Conservation (phyloP, 2,888 invertebrate genomes). For the Andrena marginata region DNA sequence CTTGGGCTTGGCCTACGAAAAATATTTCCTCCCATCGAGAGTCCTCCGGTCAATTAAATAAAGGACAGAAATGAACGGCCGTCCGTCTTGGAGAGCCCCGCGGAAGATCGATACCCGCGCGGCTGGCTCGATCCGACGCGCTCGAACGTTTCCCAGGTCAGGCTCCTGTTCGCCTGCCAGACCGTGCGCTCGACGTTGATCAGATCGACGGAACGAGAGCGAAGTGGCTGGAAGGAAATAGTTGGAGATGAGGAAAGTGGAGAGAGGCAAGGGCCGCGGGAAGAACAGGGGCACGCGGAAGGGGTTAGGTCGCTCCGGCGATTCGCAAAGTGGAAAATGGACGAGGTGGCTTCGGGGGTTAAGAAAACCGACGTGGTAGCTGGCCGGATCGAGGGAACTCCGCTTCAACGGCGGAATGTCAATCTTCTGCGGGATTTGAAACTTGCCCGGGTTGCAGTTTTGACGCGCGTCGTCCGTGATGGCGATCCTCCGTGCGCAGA, state of each 20-base stretch:
- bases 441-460: constrained; percentile 33
- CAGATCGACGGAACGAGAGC: constrained; percentile 31
- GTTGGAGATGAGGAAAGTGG: constrained; percentile 1
- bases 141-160: constrained; percentile 22
- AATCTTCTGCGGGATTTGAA: constrained; percentile 42
- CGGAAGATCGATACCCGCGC: constrained; percentile 40
- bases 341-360: constrained; percentile 48
- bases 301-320: constrained; percentile 38
- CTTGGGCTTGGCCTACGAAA: constrained; percentile 17
- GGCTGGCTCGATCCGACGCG: constrained; percentile 34
- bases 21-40: constrained; percentile 40
- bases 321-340: constrained; percentile 63
- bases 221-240: constrained; percentile 12
- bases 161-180: constrained; percentile 34
- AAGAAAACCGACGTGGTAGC: constrained; percentile 49
- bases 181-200: constrained; percentile 44
- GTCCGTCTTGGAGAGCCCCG: constrained; percentile 22
- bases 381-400: constrained; percentile 17
- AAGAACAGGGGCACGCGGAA: constrained; percentile 32
- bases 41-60: constrained; percentile 35
- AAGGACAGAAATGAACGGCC: constrained; percentile 28
- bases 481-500: background rate
- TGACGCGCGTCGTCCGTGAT: background rate
- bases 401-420: constrained; percentile 24
- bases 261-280: constrained; percentile 13